Percentiles rank a stretch among this genome's conserved stretches.
Evolutionary conservation across 2,797 vertebrate species (phyloP).

Genomic region (Sebastes trivittatus): DNA sequence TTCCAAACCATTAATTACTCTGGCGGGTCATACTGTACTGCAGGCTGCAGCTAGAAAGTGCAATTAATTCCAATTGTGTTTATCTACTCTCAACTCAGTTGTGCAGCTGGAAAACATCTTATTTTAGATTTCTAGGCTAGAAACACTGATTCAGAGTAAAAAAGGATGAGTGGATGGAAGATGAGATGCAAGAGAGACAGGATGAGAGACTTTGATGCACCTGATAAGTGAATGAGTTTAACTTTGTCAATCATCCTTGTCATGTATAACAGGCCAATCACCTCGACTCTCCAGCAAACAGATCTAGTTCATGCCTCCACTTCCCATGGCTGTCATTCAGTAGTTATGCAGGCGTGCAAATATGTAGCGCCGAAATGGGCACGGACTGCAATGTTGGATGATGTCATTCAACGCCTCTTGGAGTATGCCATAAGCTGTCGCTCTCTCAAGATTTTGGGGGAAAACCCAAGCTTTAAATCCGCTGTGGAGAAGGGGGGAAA

Average conservation of each 20-base stretch:
- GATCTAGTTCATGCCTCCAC: slow-evolving; percentile 28
- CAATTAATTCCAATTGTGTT: background rate
- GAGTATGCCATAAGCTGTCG: slow-evolving; percentile 35
- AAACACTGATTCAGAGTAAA: background rate
- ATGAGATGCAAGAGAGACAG: background rate
- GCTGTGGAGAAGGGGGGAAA: slow-evolving; percentile 8
- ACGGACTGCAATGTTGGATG: slow-evolving; percentile 55
- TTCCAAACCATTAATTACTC: too few species aligned
- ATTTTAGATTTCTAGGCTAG: background rate
- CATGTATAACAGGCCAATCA: slow-evolving; percentile 9
- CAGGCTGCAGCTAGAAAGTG: background rate
- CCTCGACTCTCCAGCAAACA: slow-evolving; percentile 15
- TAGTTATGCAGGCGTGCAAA: slow-evolving; percentile 64
- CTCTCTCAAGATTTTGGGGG: slow-evolving; percentile 54
- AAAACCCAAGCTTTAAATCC: slow-evolving; percentile 57
- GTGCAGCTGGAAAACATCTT: background rate
- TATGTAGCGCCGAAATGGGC: slow-evolving; percentile 62
- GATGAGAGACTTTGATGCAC: background rate
- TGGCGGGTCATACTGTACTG: too few species aligned
- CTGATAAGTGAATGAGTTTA: slow-evolving; percentile 5
- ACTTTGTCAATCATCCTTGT: slow-evolving; percentile 34
- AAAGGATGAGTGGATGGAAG: background rate
- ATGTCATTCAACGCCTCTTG: slow-evolving; percentile 68
- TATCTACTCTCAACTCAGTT: background rate
- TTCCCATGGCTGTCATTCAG: slow-evolving; percentile 59